phyloP scores from a whole-genome alignment of 2,888 invertebrate genomes.

The Phorcus lineatus region DNA sequence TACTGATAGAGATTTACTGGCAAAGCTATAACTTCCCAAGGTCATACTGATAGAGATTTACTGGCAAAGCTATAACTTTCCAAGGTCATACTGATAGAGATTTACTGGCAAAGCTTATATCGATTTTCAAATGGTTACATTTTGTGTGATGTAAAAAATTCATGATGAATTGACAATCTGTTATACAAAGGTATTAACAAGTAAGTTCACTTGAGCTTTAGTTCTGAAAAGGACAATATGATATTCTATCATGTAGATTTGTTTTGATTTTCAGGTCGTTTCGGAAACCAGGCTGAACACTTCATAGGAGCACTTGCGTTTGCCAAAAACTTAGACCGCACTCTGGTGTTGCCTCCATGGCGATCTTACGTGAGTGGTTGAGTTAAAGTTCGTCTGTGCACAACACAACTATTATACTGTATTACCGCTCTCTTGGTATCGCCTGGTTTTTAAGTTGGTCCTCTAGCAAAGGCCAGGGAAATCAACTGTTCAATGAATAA shows the following conservation, averaged over 20 bases:
- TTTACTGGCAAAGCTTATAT: background rate
- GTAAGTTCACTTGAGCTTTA: too few relatives aligned
- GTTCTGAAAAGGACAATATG: background rate
- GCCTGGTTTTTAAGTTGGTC: too few relatives aligned
- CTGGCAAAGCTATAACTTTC: too few relatives aligned
- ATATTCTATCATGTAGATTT: background rate
- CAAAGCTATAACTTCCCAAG: too few relatives aligned
- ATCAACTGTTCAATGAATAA: too few relatives aligned
- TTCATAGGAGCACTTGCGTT: conserved; percentile 73
- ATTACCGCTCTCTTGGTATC: too few relatives aligned
- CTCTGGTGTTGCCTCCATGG: conserved; percentile 72
- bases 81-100: too few relatives aligned
- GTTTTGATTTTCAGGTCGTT: conserved; percentile 62
- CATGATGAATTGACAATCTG: background rate
- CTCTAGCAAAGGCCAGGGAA: too few relatives aligned
- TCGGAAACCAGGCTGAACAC: conserved; percentile 75
- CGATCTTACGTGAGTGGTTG: conserved; percentile 68
- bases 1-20: too few relatives aligned
- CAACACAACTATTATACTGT: too few relatives aligned
- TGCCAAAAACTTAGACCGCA: conserved; percentile 70
- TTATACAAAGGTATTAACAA: too few relatives aligned
- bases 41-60: too few relatives aligned
- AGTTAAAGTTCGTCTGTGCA: background rate
- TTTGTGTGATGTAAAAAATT: background rate
- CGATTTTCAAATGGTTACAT: background rate